Base-by-base conservation (phyloP, 2,113 vertebrate species). In the Anarrhichthys ocellatus region DNA sequence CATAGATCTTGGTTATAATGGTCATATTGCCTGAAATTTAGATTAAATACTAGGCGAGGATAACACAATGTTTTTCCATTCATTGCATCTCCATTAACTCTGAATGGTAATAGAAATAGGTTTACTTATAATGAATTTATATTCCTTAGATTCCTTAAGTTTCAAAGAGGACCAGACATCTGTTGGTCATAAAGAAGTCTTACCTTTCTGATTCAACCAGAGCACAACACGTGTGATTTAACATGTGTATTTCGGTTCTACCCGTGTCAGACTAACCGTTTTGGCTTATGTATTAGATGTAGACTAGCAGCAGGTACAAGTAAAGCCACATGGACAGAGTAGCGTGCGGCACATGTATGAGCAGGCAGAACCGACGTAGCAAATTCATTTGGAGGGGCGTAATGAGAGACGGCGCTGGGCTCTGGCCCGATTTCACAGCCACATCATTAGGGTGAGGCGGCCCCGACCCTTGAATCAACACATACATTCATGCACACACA, bases 321-420 rank as follows among this genome's bases (percentile, higher is more conserved):
- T 64, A 32, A 66, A 87, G 81, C 87, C 78, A 72, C 86, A 81
- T 61, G 84, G 69, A 78, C 75, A 48, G 68, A 81, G 86, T 48
- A 71, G 88, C 78, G 68, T 92, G 92, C 18, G 34, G 87, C 34
- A 87, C 92, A 92, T 93, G 92, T 92, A 90, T 90, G 91, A 95
- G 82, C 89, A 89, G 91, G 88, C 88, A 91, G 86, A 95, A 94
- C 83, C 91, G 62, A 95, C 86, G 93, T 92, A 90, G 93, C 92
- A 94, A 95, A 96, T 96, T 92, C 94, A 95, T 96, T 95, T 95
- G 92, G 94, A 94, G 93, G 89, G 91, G 81, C 84, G 86, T 95
- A 95, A 95, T 95, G 94, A 95, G 94, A 93, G 92, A 85, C 76
- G 89, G 94, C 89, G 66, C 91, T 91, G 89, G 87, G 92, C 93